Base-by-base conservation (phyloP, 2,113 vertebrate species). In the Phylloscopus trochilus region DNA sequence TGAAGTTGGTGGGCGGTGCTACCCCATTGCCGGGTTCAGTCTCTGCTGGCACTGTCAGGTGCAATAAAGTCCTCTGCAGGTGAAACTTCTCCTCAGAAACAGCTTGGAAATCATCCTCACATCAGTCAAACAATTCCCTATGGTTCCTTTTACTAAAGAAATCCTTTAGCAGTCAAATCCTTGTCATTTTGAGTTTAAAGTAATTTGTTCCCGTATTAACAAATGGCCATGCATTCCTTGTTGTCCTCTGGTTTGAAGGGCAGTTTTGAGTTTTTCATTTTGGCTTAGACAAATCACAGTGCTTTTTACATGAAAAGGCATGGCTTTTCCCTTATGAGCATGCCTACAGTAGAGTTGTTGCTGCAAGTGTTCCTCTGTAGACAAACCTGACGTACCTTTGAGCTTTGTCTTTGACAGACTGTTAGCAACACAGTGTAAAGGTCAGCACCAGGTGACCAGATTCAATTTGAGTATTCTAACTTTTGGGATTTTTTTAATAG, bases 121-220 rank as follows among this genome's bases (percentile, higher is more conserved):
- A 7, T 66, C 35, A 73, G 49, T 44, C n/a, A n/a, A 17, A 52
- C 0, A 0, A n/a, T 44, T 52, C 31, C 14, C 22, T 4, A 4
- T 67, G 10, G 10, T 68, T 73, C 6, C 11, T 41, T 64, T 76
- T 83, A 14, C 30, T 58, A 70, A 69, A 69, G 89, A 43, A 83
- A 55, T 13, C 16, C 27, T 72, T 67, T 22, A 51, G 33, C 41
- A 56, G 67, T 51, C 35, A 76, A 26, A 31, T 22, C 13, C 2
- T 8, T 69, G 41, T 46, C 18, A 66, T 81, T 81, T 74, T 70
- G 33, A 55, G 13, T 64, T 85, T 53, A 44, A 49, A 63, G 66
- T 46, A 68, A 58, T 44, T 92, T 30, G 3, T 86, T 27, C 23
- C 11, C 5, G 1, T 67, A 21, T 72, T 69, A 77, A 43, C 13